Evolutionary conservation across 2,113 vertebrate genomes (phyloP), one percentile per base, ranked within the genome.

Genomic region (Sapayoa aenigma): DNA sequence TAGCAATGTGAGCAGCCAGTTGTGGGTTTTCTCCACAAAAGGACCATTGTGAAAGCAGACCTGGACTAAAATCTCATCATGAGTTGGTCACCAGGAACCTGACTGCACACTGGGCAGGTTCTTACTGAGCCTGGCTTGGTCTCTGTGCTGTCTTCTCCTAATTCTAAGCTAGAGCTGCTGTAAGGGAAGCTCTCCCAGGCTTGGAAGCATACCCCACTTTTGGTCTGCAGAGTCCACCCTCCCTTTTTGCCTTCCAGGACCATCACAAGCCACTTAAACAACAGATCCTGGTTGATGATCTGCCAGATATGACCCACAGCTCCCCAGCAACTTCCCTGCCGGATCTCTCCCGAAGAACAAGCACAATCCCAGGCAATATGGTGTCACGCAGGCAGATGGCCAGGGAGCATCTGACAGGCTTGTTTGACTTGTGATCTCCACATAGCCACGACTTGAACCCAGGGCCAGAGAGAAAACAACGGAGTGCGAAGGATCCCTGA

Each of bases 341-440:
- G 46, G 90, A 72, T 89, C 56, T 76, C 35, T 93, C 92, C 90
- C 41, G 9, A 75, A 81, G 94, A 91, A 83, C 41, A 80, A 77
- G 93, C 67, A 63, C n/a, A 35, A 17, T 58, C 88, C 37, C 72
- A 86, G 83, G 86, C 92, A 93, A 92, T 18, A 62, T 84, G 91
- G 89, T 91, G 91, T 65, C 67, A 50, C 0, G 37, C 86, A 94
- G 90, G 92, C 94, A 96, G 89, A 89, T 83, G 86, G 92, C 88
- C 96, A 95, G 92, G 75, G 84, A 95, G 90, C 90, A 81, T 56
- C 11, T 95, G 94, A 96, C 88, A 95, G 83, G 49, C 93, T 94
- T 49, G 10, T 90, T n/a, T 90, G 94, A 95, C 92, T 96, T 35
- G 79, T 81, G 92, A 90, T 92, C 90, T 76, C 77, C 35, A 14